Evolutionary conservation across 1,140 invertebrate genomes (phyloP), one percentile per base, ranked within the genome.

Genomic region (Trichogramma pretiosum): DNA sequence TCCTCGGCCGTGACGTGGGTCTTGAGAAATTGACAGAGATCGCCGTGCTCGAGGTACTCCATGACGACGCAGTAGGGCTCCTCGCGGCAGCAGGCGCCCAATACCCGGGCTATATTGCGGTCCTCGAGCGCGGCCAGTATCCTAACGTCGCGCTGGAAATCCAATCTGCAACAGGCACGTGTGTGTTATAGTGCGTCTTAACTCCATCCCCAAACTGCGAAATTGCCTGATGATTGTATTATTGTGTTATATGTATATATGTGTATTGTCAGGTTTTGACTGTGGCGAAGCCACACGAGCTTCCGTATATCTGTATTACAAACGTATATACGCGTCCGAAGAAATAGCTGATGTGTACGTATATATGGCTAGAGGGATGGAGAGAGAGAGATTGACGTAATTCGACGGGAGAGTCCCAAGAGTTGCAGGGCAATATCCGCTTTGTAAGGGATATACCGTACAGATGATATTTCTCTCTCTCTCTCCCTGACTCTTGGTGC

Each of bases 11-110:
- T 74, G 46, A 78, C 74, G 62, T 81, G 77, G 35, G 76, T 76
- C 56, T 79, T 78, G 10, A 93, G 74, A 64, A 90, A 93, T 64
- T 92, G 87, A 66, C 87, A 86, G 34, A 95, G 78, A 71, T 95
- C 91, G 7, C 91, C 90, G 54, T 89, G 81, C 58, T 91, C 89
- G 58, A 90, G 75, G 70, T 93, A 94, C 67, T 96, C 92, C 59
- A 94, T 82, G 2, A 94, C 80, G 51, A 93, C 88, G 59, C 86
- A 90, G 14, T 85, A 73, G 0, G 88, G 89, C 54, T 89, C 85
- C 45, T 88, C 85, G 32, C 77, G 68, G 36, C 83, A 85, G 63
- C 89, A 93, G 36, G 89, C 83, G 3, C 89, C 92, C 28, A 95
- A 65, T 8, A 95, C 88, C 18, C 87, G 77, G 5, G 89, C 85